phyloP scores from a whole-genome alignment of 2,797 vertebrate species.

The Leuciscus waleckii region DNA sequence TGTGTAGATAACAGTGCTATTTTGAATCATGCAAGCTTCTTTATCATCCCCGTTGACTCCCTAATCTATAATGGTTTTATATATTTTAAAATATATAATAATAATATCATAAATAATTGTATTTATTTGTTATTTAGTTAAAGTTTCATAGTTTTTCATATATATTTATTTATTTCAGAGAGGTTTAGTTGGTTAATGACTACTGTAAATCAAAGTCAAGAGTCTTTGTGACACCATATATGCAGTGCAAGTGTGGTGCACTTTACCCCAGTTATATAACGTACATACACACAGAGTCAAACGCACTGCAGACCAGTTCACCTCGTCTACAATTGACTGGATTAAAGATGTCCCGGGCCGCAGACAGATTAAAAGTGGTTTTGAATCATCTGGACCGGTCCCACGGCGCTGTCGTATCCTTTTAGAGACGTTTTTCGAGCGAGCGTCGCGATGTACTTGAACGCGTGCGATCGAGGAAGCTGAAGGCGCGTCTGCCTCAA shows the following conservation, averaged over 20 bases:
- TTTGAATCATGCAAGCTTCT: not conserved
- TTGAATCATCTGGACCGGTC: conserved; percentile 72
- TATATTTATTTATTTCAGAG: no score
- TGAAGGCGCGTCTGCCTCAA: not conserved
- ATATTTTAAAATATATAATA: no score
- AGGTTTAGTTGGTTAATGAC: not conserved
- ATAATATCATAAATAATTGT: no score
- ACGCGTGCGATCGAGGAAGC: not conserved
- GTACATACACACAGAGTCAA: not conserved
- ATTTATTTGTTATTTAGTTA: no score
- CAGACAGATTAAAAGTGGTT: conserved; percentile 73
- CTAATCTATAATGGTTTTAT: no score
- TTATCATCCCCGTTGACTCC: not conserved
- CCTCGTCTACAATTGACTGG: not conserved
- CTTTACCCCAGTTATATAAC: conserved; percentile 45
- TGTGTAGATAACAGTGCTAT: not conserved
- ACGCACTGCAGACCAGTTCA: not conserved
- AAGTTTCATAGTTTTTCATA: not conserved
- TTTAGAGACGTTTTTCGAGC: conserved; percentile 30
- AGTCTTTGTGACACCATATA: not conserved
- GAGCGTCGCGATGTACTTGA: not conserved
- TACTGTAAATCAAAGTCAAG: not conserved
- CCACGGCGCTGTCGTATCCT: conserved; percentile 74
- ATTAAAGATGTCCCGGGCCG: conserved; percentile 72
- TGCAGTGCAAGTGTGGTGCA: not conserved